phyloP scores from a whole-genome alignment of 2,888 invertebrate genomes.

The Troides helena region DNA sequence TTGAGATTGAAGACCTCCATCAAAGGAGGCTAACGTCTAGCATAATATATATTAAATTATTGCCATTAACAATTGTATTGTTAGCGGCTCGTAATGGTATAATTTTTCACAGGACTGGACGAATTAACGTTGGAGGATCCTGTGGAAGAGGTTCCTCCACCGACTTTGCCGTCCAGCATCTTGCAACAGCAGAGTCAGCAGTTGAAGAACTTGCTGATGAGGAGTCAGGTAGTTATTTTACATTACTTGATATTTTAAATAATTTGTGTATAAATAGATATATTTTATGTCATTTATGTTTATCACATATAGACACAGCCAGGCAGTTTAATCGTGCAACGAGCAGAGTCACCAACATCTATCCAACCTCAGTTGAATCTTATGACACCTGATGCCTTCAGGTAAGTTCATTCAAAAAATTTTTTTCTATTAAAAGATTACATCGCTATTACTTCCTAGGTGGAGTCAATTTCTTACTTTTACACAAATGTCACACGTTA shows the following conservation, averaged over 20 bases:
- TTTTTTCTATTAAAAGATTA: too few relatives aligned
- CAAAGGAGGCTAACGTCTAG: too few relatives aligned
- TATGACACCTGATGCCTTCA: conserved; percentile 94
- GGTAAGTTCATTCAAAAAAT: conserved; percentile 43
- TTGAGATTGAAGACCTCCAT: too few relatives aligned
- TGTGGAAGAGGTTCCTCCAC: conserved; percentile 40
- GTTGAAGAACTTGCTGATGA: conserved; percentile 71
- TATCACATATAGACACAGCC: conserved; percentile 54
- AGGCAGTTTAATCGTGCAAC: conserved; percentile 57
- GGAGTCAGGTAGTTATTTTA: conserved; percentile 58
- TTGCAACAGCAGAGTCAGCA: conserved; percentile 76
- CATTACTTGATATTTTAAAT: not conserved
- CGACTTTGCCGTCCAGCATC: conserved; percentile 57
- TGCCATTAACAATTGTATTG: too few relatives aligned
- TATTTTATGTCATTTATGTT: too few relatives aligned
- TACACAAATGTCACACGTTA: too few relatives aligned
- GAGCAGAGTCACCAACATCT: conserved; percentile 61
- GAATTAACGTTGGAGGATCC: conserved; percentile 52
- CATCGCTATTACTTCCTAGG: too few relatives aligned
- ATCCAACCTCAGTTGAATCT: conserved; percentile 81
- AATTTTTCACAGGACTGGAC: conserved; percentile 43
- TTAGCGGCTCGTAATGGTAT: too few relatives aligned
- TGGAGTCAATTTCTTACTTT: too few relatives aligned
- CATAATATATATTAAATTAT: too few relatives aligned
- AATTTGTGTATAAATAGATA: too few relatives aligned